These are phyloP conservation scores for Campaea margaritaria DNA, from an alignment of 2,888 invertebrate genomes.

Conservation along the genomic window DNA sequence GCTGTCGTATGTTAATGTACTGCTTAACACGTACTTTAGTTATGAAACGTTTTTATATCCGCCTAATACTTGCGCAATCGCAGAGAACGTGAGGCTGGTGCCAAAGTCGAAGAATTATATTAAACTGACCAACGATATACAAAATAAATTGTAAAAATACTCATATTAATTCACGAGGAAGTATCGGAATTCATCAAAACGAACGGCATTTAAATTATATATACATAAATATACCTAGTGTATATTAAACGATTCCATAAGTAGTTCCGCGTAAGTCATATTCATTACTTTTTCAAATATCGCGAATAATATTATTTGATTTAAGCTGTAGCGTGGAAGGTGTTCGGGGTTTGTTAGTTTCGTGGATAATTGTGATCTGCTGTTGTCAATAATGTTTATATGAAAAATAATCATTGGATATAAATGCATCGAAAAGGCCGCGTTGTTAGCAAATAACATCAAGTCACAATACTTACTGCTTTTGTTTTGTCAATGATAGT, in stretches of 20 bases:
- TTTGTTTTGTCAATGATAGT: too few species aligned
- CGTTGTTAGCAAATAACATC: too few species aligned
- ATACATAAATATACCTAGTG: conserved; percentile 31
- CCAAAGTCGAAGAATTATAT: conserved; percentile 29
- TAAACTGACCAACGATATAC: conserved; percentile 2
- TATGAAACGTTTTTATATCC: too few species aligned
- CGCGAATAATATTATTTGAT: conserved; percentile 44
- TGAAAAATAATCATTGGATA: background rate
- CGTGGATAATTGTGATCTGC: background rate
- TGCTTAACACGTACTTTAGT: too few species aligned
- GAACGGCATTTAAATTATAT: conserved; percentile 39
- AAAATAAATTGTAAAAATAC: background rate
- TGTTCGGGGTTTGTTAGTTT: conserved; percentile 25
- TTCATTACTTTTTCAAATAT: conserved; percentile 49
- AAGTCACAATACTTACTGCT: too few species aligned
- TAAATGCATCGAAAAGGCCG: background rate
- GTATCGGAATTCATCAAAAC: conserved; percentile 68
- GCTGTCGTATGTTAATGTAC: too few species aligned
- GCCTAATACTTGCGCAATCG: background rate
- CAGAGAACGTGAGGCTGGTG: conserved; percentile 23
- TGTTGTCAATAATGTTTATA: conserved; percentile 8
- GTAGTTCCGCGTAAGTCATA: conserved; percentile 49
- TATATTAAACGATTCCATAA: conserved; percentile 52
- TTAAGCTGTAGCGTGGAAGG: conserved; percentile 10
- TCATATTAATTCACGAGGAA: conserved; percentile 44